These are phyloP conservation scores for Acleris laterana DNA, from an alignment of 2,888 invertebrate species.

Conservation along the genomic window DNA sequence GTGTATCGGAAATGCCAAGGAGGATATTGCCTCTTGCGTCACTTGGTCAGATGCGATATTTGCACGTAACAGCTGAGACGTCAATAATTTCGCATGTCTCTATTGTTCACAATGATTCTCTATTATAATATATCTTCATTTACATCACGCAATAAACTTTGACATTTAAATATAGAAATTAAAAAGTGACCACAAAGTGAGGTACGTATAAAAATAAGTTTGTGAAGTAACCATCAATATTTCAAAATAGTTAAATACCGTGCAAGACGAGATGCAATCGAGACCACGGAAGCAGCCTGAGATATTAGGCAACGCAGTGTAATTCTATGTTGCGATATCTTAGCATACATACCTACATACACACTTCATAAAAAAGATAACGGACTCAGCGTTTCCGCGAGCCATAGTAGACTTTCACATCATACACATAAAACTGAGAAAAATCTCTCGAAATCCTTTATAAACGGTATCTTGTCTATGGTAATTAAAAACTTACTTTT, in stretches of 20 bases:
- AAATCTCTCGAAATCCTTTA: conserved; percentile 54
- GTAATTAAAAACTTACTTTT: conserved; percentile 47
- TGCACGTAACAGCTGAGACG: not conserved
- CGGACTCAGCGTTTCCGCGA: conserved; percentile 31
- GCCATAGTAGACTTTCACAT: conserved; percentile 50
- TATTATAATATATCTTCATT: not conserved
- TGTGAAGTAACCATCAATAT: not conserved
- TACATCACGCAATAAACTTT: too few relatives aligned
- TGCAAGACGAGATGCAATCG: conserved; percentile 16
- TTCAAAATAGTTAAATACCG: conserved; percentile 26
- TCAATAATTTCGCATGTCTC: not conserved
- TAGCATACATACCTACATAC: conserved; percentile 37
- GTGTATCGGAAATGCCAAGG: not conserved
- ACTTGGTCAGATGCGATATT: conserved; percentile 1
- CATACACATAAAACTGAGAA: conserved; percentile 51
- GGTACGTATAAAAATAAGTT: too few relatives aligned
- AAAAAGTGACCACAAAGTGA: too few relatives aligned
- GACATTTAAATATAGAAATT: too few relatives aligned
- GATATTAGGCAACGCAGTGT: conserved; percentile 34
- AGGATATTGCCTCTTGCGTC: not conserved
- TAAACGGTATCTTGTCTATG: conserved; percentile 44
- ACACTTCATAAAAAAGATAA: conserved; percentile 36
- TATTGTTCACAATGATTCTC: not conserved
- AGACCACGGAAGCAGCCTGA: conserved; percentile 24
- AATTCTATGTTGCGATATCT: conserved; percentile 35